Evolutionary conservation across 2,888 invertebrate genomes (phyloP).

Genomic region (Cheilosia pagana): DNA sequence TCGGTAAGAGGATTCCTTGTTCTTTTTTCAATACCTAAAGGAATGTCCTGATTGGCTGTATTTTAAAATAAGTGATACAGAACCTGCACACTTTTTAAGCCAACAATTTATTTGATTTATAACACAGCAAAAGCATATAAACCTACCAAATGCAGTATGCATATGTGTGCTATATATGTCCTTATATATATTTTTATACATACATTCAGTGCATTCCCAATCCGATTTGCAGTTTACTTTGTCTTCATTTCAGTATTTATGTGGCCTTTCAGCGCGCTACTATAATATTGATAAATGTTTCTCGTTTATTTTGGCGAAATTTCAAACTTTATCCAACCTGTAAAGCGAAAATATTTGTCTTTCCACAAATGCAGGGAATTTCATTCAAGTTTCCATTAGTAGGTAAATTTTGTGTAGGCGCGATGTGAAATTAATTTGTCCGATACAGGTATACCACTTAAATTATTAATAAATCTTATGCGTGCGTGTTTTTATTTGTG

Average conservation of each 20-base stretch:
- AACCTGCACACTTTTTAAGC: too few species aligned
- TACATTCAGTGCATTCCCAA: not conserved
- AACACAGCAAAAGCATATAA: too few species aligned
- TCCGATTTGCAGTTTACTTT: not conserved
- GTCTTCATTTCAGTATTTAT: not conserved
- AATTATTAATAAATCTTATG: slow-evolving; percentile 11
- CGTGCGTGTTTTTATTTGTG: slow-evolving; percentile 84
- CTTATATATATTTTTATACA: too few species aligned
- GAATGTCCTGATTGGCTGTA: too few species aligned
- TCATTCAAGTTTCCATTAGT: not conserved
- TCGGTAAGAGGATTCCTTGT: too few species aligned
- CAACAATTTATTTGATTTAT: too few species aligned
- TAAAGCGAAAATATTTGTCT: not conserved
- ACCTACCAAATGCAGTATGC: too few species aligned
- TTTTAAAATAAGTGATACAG: too few species aligned
- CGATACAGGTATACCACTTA: slow-evolving; percentile 6
- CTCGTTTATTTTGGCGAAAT: slow-evolving; percentile 16
- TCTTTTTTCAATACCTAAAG: too few species aligned
- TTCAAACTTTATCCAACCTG: slow-evolving; percentile 14
- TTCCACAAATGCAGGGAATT: not conserved
- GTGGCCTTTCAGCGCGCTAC: not conserved
- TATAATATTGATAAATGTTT: slow-evolving; percentile 7
- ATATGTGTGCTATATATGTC: too few species aligned
- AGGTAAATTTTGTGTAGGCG: not conserved
- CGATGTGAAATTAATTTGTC: not conserved